Evolutionary conservation across 1,140 invertebrate species (phyloP), one percentile per base, ranked within the genome.

Genomic region (Stegodyphus mimosarum): DNA sequence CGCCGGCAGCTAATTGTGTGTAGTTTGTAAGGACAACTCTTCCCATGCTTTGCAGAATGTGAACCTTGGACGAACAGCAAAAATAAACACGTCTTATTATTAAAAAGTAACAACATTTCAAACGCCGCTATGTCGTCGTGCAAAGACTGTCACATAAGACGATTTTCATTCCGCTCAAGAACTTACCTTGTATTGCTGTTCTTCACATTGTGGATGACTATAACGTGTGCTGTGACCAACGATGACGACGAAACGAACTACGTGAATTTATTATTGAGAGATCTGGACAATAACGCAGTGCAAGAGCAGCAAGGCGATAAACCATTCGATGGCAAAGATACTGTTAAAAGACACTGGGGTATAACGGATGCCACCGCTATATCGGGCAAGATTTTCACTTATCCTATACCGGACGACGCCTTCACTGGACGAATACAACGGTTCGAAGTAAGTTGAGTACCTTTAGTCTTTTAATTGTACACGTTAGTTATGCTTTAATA

Each of bases 301-400:
- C 81, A 84, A 18, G 63, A 84, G 10, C 81, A 84, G 72, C 9
- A 13, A 33, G 7, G n/a, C 9, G 64, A 75, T 6, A 76, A 84
- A 7, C 13, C 60, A 0, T 11, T 69, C 6, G 81, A 84, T 11
- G 67, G 69, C n/a, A 86, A 84, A 55, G 73, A 70, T 33, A 48
- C 18, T 60, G 83, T 89, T 17, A 87, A 91, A 66, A 89, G 89
- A 80, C 80, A 90, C 2, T 90, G 90, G 89, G 90, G 90, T 63
- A 88, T 91, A 13, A 89, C 91, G 9, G 89, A 92, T 77, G 88
- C 89, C 15, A 88, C 90, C 13, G 90, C 91, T 6, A 88, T 88
- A 4, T 90, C 90, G 7, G 92, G 92, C 7, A 90, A 91, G 77
- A 88, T 91, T 55, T 91, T 92, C 81, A 90, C 89, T 70, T 88